Conservation (phyloP, 2,113 vertebrate genomes). For the Mystacornis crossleyi region DNA sequence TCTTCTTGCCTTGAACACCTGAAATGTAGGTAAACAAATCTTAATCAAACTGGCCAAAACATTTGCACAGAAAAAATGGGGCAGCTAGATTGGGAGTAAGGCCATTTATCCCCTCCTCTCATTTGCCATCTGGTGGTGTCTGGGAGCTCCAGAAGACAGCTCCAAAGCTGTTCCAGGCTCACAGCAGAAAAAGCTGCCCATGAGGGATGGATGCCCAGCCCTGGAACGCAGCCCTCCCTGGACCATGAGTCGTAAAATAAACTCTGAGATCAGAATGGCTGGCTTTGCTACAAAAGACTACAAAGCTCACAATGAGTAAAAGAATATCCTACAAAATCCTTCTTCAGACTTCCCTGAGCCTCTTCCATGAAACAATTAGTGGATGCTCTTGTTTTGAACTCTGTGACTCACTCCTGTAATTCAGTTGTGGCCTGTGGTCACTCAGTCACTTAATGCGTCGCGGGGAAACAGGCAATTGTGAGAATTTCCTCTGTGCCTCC, state of each 20-base stretch:
- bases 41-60: neutral
- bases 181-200: neutral
- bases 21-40: neutral
- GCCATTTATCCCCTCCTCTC: neutral
- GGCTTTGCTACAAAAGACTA: neutral
- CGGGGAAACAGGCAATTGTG: neutral
- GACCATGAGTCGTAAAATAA: neutral
- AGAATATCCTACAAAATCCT: conserved; percentile 34
- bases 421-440: neutral
- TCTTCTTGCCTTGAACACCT: neutral
- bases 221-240: neutral
- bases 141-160: neutral
- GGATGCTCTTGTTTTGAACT: conserved; percentile 66
- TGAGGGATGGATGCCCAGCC: neutral
- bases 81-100: neutral
- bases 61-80: neutral
- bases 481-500: conserved; percentile 39
- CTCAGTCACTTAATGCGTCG: neutral
- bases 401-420: conserved; percentile 36
- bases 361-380: conserved; percentile 59
- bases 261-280: neutral
- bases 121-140: neutral
- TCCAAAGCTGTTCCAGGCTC: neutral
- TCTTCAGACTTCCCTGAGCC: neutral
- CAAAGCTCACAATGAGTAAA: conserved; percentile 27